Conservation (phyloP, 1,140 invertebrate species). For the Choristoneura fumiferana region DNA sequence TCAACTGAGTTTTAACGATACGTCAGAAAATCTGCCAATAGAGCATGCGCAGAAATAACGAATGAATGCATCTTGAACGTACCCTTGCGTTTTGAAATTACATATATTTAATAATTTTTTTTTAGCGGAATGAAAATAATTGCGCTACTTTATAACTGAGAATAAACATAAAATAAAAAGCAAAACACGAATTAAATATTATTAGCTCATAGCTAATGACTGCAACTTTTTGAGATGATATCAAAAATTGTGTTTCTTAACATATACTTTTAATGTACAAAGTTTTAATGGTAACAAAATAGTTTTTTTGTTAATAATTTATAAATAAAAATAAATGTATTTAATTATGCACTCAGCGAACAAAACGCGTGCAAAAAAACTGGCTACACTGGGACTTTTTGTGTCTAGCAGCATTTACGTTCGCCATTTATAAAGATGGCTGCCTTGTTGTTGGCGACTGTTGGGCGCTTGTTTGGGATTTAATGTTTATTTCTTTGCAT, state of each 20-base stretch:
- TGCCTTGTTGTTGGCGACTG: slow-evolving; percentile 74
- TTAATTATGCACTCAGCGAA: not conserved
- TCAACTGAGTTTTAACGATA: slow-evolving; percentile 62
- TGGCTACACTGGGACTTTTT: slow-evolving; percentile 32
- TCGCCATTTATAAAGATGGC: slow-evolving; percentile 72
- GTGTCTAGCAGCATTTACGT: slow-evolving; percentile 27
- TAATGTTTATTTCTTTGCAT: slow-evolving; percentile 65
- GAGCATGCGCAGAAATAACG: slow-evolving; percentile 68
- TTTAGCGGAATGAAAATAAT: too few species aligned
- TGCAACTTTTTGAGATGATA: too few species aligned
- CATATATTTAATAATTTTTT: not conserved
- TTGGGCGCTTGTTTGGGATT: slow-evolving; percentile 69
- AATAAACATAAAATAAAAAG: too few species aligned
- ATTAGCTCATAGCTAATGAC: too few species aligned
- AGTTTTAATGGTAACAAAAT: too few species aligned
- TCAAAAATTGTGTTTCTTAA: too few species aligned
- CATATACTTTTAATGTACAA: too few species aligned
- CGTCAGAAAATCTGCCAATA: slow-evolving; percentile 73
- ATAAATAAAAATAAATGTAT: too few species aligned
- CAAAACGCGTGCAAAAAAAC: slow-evolving; percentile 1
- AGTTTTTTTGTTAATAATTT: too few species aligned
- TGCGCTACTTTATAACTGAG: too few species aligned
- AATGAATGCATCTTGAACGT: slow-evolving; percentile 43
- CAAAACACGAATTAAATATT: too few species aligned
- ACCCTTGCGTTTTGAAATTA: slow-evolving; percentile 35